Conservation (phyloP, 2,113 vertebrate genomes). For the Ophiodon elongatus region DNA sequence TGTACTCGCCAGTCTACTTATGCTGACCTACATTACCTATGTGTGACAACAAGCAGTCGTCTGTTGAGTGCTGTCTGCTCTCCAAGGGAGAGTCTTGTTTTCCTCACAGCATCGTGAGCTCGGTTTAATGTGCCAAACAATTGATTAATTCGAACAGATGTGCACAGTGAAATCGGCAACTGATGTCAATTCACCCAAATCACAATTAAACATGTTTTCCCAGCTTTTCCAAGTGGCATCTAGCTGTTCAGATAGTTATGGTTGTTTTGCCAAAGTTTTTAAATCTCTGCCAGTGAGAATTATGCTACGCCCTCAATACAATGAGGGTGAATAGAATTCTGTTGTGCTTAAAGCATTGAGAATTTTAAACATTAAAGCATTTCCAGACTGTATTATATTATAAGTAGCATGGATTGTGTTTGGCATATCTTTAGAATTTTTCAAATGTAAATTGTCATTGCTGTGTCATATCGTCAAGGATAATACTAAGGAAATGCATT, state of each 20-base stretch:
- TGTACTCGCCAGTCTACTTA: constrained; percentile 77
- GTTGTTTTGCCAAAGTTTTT: constrained; percentile 28
- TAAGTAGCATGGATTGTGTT: neutral
- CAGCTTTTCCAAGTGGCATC: neutral
- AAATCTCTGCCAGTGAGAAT: constrained; percentile 28
- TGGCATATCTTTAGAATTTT: neutral
- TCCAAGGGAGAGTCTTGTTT: constrained; percentile 55
- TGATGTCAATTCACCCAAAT: constrained; percentile 32
- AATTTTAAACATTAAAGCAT: too few species aligned
- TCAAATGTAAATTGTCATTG: neutral
- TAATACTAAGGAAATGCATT: neutral
- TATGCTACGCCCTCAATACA: constrained; percentile 11
- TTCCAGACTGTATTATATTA: neutral
- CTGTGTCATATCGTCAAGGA: neutral
- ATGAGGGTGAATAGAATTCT: constrained; percentile 16
- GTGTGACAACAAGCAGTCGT: constrained; percentile 74
- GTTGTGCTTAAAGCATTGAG: neutral
- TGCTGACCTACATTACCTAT: constrained; percentile 73
- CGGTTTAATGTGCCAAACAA: constrained; percentile 50
- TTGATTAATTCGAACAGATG: constrained; percentile 51
- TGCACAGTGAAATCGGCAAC: constrained; percentile 26
- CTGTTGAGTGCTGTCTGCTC: constrained; percentile 65
- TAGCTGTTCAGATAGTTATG: constrained; percentile 19
- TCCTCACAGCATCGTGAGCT: constrained; percentile 28
- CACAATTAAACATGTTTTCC: constrained; percentile 42